Conservation (phyloP, 2,888 invertebrate species). For the Cosmorhoe ocellata region DNA sequence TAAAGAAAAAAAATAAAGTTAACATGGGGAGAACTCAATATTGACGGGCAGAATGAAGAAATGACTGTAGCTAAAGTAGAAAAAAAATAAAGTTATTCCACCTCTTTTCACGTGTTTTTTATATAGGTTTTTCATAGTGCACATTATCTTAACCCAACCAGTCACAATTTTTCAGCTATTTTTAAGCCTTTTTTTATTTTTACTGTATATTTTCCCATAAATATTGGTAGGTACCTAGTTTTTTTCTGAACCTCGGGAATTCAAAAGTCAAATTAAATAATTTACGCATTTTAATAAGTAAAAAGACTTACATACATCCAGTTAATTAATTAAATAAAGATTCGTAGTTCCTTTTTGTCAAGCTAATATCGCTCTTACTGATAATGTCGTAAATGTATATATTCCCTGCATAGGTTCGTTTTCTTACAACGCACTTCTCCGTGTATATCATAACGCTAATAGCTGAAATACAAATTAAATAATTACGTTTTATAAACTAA, state of each 20-base stretch:
- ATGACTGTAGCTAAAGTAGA: background rate
- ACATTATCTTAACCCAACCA: too few relatives aligned
- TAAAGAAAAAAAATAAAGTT: too few relatives aligned
- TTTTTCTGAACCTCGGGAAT: too few relatives aligned
- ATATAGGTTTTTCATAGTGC: slow-evolving; percentile 9
- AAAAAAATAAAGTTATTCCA: background rate
- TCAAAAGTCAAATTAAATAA: background rate
- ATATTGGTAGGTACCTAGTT: too few relatives aligned
- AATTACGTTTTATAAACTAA: too few relatives aligned
- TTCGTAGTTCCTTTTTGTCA: slow-evolving; percentile 37
- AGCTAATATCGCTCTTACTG: slow-evolving; percentile 62
- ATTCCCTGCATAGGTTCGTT: slow-evolving; percentile 43
- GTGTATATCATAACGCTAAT: slow-evolving; percentile 61
- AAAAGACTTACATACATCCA: slow-evolving; percentile 4
- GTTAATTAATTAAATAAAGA: slow-evolving; percentile 1
- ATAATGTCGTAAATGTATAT: slow-evolving; percentile 57
- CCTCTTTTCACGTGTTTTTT: background rate
- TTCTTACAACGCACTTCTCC: slow-evolving; percentile 60
- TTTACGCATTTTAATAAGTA: background rate
- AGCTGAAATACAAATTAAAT: slow-evolving; percentile 46
- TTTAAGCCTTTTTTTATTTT: background rate
- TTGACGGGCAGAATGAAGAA: background rate
- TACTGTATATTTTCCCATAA: too few relatives aligned
- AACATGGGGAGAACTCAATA: too few relatives aligned
- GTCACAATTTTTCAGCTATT: too few relatives aligned